A percentile compares a stretch with the other conserved stretches of the same genome.
These are phyloP conservation scores for Albula goreensis DNA, from an alignment of 2,113 vertebrate species.

Conservation along the genomic window DNA sequence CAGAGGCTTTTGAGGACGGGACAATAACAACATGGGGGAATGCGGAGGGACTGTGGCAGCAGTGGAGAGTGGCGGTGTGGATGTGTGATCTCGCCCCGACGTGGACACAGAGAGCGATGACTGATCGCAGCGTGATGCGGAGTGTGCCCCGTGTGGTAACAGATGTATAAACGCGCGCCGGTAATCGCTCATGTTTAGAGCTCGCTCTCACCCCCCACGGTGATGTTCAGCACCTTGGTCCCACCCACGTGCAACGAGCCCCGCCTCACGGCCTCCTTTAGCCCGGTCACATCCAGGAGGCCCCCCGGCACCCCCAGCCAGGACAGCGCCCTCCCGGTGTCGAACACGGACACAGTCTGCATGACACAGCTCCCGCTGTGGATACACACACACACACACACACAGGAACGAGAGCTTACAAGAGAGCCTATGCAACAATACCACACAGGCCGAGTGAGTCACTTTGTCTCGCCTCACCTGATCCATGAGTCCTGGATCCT, in stretches of 20 bases:
- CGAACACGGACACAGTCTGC: conserved; percentile 69
- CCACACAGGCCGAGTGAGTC: neutral
- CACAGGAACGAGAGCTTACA: neutral
- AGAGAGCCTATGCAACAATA: neutral
- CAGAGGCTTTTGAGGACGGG: neutral
- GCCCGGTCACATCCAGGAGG: conserved; percentile 60
- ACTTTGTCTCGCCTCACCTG: conserved; percentile 55
- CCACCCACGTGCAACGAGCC: conserved; percentile 53
- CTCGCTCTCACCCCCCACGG: conserved; percentile 67
- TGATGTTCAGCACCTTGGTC: conserved; percentile 63
- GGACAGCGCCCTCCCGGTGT: conserved; percentile 54
- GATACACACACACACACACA: neutral
- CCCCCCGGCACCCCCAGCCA: conserved; percentile 54
- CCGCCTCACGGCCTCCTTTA: conserved; percentile 32
- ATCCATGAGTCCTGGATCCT: conserved; percentile 63
- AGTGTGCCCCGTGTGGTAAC: neutral
- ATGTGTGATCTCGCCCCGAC: neutral
- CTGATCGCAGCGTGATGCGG: neutral
- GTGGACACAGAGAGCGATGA: neutral
- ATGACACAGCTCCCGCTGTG: conserved; percentile 67
- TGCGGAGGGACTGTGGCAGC: neutral
- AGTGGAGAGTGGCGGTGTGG: too few species aligned
- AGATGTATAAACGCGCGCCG: neutral
- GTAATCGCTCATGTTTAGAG: neutral
- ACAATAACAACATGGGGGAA: neutral